Conservation (phyloP, 1,140 invertebrate species). For the Cylas formicarius region DNA sequence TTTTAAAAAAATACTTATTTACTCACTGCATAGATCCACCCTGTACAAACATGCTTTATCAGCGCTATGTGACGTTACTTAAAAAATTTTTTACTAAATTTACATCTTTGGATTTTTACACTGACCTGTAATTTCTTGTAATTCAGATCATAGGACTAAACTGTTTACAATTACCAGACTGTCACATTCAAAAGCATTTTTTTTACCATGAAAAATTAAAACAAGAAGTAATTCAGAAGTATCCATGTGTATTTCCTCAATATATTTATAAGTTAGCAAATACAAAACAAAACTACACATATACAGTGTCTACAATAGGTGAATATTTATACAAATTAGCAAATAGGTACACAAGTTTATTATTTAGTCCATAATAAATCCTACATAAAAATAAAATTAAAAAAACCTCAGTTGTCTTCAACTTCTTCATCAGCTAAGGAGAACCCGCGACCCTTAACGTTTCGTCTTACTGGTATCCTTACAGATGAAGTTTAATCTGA, state of each 20-base stretch:
- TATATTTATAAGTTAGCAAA: slow-evolving; percentile 40
- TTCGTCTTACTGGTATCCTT: slow-evolving; percentile 27
- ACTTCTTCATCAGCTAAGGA: neutral
- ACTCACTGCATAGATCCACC: too few species aligned
- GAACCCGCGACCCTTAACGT: slow-evolving; percentile 38
- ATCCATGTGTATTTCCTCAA: slow-evolving; percentile 37
- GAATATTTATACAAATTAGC: slow-evolving; percentile 42
- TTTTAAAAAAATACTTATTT: too few species aligned
- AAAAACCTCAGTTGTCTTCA: slow-evolving; percentile 7
- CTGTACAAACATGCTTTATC: too few species aligned
- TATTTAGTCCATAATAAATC: slow-evolving; percentile 39
- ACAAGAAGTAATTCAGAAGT: too few species aligned
- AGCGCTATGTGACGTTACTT: too few species aligned
- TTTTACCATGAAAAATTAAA: too few species aligned
- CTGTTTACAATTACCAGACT: too few species aligned
- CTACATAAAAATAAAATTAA: slow-evolving; percentile 25
- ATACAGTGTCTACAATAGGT: slow-evolving; percentile 41
- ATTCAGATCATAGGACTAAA: too few species aligned
- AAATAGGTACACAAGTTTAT: slow-evolving; percentile 42
- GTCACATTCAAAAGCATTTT: too few species aligned
- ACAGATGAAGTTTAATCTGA: neutral
- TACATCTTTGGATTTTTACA: too few species aligned
- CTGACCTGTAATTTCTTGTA: too few species aligned
- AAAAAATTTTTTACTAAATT: too few species aligned
- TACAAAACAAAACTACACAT: slow-evolving; percentile 44